Conservation (phyloP, 2,797 vertebrate species). For the Acanthis flammea region DNA sequence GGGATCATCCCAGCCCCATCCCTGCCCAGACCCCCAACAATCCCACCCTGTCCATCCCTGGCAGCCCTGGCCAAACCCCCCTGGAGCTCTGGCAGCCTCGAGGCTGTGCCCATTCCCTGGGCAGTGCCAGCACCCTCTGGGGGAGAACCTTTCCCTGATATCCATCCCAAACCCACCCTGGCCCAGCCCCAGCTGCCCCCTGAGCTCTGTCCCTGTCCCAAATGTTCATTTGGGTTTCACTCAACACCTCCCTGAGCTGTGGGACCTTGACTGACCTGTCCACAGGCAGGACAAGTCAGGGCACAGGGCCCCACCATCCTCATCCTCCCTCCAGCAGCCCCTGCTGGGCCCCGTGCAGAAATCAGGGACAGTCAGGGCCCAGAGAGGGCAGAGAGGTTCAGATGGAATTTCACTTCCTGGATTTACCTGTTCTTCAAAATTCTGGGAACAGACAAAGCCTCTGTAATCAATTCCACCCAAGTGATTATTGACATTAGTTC, state of each 20-base stretch:
- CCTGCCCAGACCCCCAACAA: neutral
- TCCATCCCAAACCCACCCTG: no score
- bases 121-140: no score
- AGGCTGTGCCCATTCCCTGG: no score
- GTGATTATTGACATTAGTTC: neutral
- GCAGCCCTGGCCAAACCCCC: neutral
- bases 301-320: accelerated
- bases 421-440: neutral
- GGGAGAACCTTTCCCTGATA: no score
- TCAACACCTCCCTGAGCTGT: accelerated
- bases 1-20: accelerated
- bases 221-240: accelerated
- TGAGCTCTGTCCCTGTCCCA: neutral
- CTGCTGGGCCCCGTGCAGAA: neutral
- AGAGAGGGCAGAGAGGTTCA: neutral
- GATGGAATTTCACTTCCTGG: neutral
- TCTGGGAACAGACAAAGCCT: neutral
- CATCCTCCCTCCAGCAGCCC: neutral
- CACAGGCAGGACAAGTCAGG: accelerated
- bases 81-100: no score
- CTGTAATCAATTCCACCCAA: neutral
- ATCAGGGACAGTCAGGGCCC: neutral
- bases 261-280: no score
- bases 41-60: neutral
- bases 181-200: accelerated